phyloP scores from a whole-genome alignment of 2,113 vertebrate species.

The Saccopteryx leptura region DNA sequence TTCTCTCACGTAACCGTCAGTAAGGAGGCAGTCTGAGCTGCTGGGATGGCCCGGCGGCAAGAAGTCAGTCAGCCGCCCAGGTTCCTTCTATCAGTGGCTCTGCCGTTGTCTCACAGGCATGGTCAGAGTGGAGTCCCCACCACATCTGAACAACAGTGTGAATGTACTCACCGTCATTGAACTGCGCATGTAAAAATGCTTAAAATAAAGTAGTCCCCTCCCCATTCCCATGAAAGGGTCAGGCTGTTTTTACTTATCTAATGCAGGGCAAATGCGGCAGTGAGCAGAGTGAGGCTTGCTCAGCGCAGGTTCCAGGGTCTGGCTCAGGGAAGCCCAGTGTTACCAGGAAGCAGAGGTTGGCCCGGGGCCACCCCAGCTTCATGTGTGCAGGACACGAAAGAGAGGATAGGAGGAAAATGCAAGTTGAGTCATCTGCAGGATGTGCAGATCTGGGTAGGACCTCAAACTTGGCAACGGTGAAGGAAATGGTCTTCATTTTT shows the following conservation, averaged over 20 bases:
- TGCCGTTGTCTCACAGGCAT: rapidly evolving
- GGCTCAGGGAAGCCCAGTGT: rapidly evolving
- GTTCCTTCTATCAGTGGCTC: not conserved
- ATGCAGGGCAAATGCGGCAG: not conserved
- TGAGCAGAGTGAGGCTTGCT: rapidly evolving
- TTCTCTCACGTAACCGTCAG: rapidly evolving
- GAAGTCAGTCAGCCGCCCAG: not conserved
- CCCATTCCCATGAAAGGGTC: not conserved
- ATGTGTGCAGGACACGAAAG: not conserved
- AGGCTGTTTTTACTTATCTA: not conserved
- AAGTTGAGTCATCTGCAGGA: conserved; percentile 85
- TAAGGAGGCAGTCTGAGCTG: not conserved
- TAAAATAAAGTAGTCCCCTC: rapidly evolving
- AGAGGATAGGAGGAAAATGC: conserved; percentile 70
- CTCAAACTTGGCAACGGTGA: conserved; percentile 79
- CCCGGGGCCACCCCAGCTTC: not conserved
- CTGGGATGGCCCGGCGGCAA: not conserved
- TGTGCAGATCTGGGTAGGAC: conserved; percentile 76
- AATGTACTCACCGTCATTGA: rapidly evolving
- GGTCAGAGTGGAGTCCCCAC: not conserved
- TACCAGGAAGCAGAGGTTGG: rapidly evolving
- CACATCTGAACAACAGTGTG: rapidly evolving
- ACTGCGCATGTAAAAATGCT: rapidly evolving
- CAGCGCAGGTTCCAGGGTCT: not conserved
- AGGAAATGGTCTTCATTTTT: conserved; percentile 81